phyloP scores from a whole-genome alignment of 2,888 invertebrate genomes.

The Chromoteleia sp. region DNA sequence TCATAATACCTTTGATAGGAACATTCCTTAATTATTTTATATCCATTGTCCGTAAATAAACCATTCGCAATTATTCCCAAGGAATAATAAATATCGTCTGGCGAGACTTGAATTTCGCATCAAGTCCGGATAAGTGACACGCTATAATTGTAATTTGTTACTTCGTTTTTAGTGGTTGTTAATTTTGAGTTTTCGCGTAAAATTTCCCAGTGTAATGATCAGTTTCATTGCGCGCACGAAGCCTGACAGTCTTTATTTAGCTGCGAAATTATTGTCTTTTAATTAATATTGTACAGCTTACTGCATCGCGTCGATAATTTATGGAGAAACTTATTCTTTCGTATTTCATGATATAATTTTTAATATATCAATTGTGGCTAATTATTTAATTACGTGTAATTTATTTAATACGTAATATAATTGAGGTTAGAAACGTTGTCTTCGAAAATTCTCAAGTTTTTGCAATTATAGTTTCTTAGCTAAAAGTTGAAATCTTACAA shows the following conservation, averaged over 20 bases:
- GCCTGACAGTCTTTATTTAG: constrained; percentile 16
- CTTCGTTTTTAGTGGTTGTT: constrained; percentile 9
- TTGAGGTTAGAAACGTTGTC: too few species aligned
- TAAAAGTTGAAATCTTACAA: too few species aligned
- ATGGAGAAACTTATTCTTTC: too few species aligned
- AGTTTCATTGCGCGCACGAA: constrained; percentile 20
- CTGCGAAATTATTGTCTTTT: constrained; percentile 12
- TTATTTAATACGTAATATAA: too few species aligned
- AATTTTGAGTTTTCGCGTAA: constrained; percentile 16
- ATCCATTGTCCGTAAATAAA: constrained; percentile 46
- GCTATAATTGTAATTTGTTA: constrained; percentile 24
- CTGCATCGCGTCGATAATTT: not conserved
- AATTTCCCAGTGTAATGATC: constrained; percentile 9
- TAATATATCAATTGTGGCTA: too few species aligned
- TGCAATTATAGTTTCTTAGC: too few species aligned
- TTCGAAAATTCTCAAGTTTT: too few species aligned
- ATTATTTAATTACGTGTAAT: too few species aligned
- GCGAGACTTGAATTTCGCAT: constrained; percentile 3
- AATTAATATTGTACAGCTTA: not conserved
- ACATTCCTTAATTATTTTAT: constrained; percentile 76
- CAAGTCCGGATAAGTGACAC: constrained; percentile 2
- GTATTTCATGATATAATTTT: too few species aligned
- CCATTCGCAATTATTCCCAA: not conserved
- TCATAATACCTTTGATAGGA: constrained; percentile 79
- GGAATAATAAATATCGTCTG: constrained; percentile 23